Percentiles rank a stretch among this genome's conserved stretches.
Evolutionary conservation across 64 coral and sea anemone species (phyloP).

Genomic region (Orbicella faveolata): DNA sequence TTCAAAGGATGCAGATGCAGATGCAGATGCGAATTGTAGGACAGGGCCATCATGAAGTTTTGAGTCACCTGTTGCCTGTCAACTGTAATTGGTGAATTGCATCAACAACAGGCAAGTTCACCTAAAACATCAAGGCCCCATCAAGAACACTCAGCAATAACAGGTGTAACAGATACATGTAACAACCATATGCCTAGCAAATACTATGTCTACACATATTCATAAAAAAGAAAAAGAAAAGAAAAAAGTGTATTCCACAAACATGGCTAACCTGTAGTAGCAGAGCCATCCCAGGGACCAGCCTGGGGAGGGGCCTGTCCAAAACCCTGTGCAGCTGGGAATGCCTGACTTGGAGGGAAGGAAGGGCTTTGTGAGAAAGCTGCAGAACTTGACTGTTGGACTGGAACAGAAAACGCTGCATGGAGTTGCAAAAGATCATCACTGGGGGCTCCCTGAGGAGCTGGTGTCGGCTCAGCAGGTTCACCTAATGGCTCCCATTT

Average conservation of each 20-base stretch:
- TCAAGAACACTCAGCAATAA: no score
- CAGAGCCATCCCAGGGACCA: constrained; percentile 40
- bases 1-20: no score
- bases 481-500: constrained; percentile 49
- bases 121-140: no score
- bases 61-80: no score
- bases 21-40: no score
- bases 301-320: constrained; percentile 30
- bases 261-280: not conserved
- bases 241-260: not conserved
- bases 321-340: constrained; percentile 63
- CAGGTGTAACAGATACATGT: no score
- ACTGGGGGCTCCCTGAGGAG: constrained; percentile 31
- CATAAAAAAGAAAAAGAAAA: no score
- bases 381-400: constrained; percentile 43
- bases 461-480: constrained; percentile 22
- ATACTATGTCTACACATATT: no score
- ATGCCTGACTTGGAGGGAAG: constrained; percentile 48
- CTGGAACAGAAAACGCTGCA: constrained; percentile 48
- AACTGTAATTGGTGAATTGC: no score
- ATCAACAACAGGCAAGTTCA: no score
- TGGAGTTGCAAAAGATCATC: constrained; percentile 71
- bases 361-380: constrained; percentile 53
- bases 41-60: no score
- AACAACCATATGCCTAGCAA: no score